Percentiles rank a stretch among this genome's conserved stretches.
phyloP scores from a whole-genome alignment of 1,140 invertebrate genomes.

The Drosophila sproati region DNA sequence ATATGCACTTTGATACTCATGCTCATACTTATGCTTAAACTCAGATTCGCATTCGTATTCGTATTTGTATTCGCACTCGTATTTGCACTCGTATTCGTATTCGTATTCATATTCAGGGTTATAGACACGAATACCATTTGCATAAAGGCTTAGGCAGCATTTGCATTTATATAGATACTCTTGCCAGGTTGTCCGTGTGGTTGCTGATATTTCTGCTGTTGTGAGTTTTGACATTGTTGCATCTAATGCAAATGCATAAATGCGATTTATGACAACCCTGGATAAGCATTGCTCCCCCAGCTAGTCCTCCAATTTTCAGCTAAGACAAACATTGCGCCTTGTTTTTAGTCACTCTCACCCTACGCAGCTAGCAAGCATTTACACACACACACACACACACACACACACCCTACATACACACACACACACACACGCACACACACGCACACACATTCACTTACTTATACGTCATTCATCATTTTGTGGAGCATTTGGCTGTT shows the following conservation, averaged over 20 bases:
- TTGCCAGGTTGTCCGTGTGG: constrained; percentile 20
- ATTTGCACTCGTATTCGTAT: constrained; percentile 33
- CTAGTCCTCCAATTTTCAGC: constrained; percentile 2
- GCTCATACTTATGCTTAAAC: not conserved
- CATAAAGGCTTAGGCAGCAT: constrained; percentile 62
- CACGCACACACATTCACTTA: constrained; percentile 30
- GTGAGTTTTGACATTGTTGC: constrained; percentile 72
- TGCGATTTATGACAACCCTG: constrained; percentile 74
- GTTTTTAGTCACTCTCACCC: constrained; percentile 31
- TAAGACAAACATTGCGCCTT: constrained; percentile 44
- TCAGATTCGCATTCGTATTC: constrained; percentile 9
- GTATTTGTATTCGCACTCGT: constrained; percentile 2
- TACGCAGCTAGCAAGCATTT: constrained; percentile 23
- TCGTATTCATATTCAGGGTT: constrained; percentile 31
- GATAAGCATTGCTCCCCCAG: constrained; percentile 8
- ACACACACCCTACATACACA: constrained; percentile 15
- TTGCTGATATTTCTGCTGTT: constrained; percentile 35
- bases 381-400: not conserved
- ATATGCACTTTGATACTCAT: not conserved
- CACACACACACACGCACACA: constrained; percentile 16
- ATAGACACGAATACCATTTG: constrained; percentile 66
- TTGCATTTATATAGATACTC: constrained; percentile 57
- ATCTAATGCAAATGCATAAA: constrained; percentile 80
- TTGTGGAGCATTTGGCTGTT: constrained; percentile 48
- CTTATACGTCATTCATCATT: constrained; percentile 59